Evolutionary conservation across 2,113 vertebrate species (phyloP).

Genomic region (Phaethornis superciliosus): DNA sequence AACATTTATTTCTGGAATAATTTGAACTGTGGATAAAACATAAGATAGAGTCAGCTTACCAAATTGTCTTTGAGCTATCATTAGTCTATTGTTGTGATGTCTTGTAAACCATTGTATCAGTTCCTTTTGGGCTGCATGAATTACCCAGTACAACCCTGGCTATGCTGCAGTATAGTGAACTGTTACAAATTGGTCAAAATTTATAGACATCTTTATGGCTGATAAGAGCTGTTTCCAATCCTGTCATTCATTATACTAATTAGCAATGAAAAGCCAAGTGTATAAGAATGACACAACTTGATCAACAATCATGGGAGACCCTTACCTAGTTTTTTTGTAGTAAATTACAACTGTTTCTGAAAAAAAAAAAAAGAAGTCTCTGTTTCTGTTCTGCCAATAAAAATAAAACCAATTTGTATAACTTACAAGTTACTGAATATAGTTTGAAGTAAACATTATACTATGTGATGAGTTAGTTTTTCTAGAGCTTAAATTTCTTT

Average conservation of each 20-base stretch:
- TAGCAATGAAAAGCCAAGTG: neutral
- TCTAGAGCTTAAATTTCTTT: neutral
- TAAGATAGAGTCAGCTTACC: neutral
- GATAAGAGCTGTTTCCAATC: neutral
- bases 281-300: neutral
- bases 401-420: neutral
- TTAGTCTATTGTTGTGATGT: neutral
- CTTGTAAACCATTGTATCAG: neutral
- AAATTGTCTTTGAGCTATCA: neutral
- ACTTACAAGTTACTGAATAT: neutral
- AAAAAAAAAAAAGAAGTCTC: too few species aligned
- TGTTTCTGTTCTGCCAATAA: neutral
- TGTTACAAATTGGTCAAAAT: neutral
- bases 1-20: neutral
- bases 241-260: neutral
- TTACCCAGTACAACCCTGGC: neutral
- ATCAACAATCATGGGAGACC: neutral
- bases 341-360: neutral
- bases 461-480: neutral
- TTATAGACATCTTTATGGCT: neutral
- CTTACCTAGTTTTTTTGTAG: neutral
- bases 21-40: neutral
- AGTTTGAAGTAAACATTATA: neutral
- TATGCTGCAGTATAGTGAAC: neutral
- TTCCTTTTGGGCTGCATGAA: neutral